A percentile compares a stretch with the other conserved stretches of the same genome.
Conservation (phyloP, 2,113 vertebrate species). For the Condylura cristata region DNA sequence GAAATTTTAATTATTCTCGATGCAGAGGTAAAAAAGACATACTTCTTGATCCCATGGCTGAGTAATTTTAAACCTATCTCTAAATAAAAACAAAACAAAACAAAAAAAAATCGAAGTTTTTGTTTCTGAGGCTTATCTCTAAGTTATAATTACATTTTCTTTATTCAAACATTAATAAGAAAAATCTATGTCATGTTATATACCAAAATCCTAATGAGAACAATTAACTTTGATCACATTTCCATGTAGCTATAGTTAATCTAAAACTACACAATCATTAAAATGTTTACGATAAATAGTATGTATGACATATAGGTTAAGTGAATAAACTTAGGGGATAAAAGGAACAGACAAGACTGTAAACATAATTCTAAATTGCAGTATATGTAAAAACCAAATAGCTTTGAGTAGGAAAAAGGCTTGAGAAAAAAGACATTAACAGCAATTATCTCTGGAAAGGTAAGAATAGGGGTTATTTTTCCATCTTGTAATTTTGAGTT, state of each 20-base stretch:
- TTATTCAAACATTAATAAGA: background rate
- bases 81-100: no score
- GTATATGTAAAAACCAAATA: background rate
- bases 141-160: constrained; percentile 5
- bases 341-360: background rate
- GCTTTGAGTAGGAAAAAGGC: background rate
- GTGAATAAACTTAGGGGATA: background rate
- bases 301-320: background rate
- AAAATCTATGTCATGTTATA: background rate
- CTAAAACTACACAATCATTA: background rate
- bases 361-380: background rate
- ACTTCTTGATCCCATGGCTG: background rate
- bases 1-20: background rate
- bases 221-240: background rate
- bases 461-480: background rate
- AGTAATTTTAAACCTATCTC: background rate
- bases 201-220: background rate
- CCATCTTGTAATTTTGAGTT: background rate
- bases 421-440: constrained; percentile 26
- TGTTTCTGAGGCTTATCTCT: background rate
- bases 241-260: background rate
- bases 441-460: constrained; percentile 6
- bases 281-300: background rate
- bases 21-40: background rate
- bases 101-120: constrained; percentile 37